phyloP scores from a whole-genome alignment of 2,113 vertebrate species.

The Coptodon rendalli region DNA sequence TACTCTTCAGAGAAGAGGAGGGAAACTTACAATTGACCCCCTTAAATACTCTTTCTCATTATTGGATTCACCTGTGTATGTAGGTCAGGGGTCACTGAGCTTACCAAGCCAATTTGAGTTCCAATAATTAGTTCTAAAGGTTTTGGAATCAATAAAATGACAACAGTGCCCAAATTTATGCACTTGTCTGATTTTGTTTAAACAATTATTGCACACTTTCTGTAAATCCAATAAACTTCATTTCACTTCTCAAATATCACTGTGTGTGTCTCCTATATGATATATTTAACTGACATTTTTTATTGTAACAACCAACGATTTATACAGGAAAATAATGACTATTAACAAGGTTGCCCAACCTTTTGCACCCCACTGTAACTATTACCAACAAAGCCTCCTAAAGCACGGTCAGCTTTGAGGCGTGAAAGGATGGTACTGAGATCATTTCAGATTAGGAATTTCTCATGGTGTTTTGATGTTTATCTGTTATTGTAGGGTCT shows the following conservation, averaged over 20 bases:
- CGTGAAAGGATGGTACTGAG: background rate
- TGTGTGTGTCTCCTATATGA: background rate
- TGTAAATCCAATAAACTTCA: accelerated
- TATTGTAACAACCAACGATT: background rate
- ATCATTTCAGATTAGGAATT: background rate
- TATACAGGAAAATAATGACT: accelerated
- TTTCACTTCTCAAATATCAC: background rate
- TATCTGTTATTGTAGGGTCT: background rate
- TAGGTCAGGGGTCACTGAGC: too few species aligned
- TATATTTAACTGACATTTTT: accelerated
- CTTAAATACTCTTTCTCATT: too few species aligned
- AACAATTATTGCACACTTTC: background rate
- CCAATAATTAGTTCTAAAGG: background rate
- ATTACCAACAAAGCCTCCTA: background rate
- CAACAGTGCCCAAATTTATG: background rate
- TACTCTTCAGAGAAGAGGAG: too few species aligned
- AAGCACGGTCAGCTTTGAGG: background rate
- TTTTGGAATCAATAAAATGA: background rate
- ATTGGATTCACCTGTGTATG: too few species aligned
- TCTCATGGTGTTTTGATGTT: background rate
- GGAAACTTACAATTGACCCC: too few species aligned
- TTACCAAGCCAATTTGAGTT: too few species aligned
- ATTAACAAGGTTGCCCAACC: background rate
- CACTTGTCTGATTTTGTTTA: background rate
- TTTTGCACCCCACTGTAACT: background rate